Evolutionary conservation across 1,140 invertebrate species (phyloP), one percentile per base, ranked within the genome.

Genomic region (Eurosta solidaginis): DNA sequence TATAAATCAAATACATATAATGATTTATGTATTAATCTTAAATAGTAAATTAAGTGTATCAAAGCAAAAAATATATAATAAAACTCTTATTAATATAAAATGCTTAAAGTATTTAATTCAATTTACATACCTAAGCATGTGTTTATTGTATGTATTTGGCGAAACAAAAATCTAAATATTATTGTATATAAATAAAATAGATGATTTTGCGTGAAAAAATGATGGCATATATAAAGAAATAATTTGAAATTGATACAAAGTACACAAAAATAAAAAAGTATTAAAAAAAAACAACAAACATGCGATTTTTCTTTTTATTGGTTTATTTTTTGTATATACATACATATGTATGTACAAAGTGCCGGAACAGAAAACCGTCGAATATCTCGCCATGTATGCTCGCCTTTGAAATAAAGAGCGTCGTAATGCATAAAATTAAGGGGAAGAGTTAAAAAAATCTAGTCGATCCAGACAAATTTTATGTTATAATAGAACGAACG

Each of bases 121-220:
- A 44, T 36, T 42, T 47, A 45, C 40, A 74, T 17, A 47, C 74
- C 12, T 44, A n/a, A n/a, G 3, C 17, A 22, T 27, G 22, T 68
- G 27, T 25, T 9, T 54, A 54, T 54, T 54, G 50, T 68, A 29
- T 33, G 27, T 68, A 68, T 20, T 47, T 47, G 45, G 4, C n/a
- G 45, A 47, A 47, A 63, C 9, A n/a, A 54, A 54, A 54, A 7
- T 9, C 7, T 0, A 10, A 36, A 29, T 4, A 29, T 14, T 76
- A 77, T 63, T 59, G 76, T 81, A 75, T 83, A 81, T 84, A 85
- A 82, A 82, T 85, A 78, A 82, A 81, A 81, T 59, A 83, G 79
- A 74, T 52, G 44, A 52, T 45, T 78, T 81, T 80, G 33, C 17
- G 79, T 79, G 50, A 68, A 68, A 40, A 68, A 68, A 40, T 68